Evolutionary conservation across 2,888 invertebrate genomes (phyloP).

Genomic region (Linnaemya tessellans): DNA sequence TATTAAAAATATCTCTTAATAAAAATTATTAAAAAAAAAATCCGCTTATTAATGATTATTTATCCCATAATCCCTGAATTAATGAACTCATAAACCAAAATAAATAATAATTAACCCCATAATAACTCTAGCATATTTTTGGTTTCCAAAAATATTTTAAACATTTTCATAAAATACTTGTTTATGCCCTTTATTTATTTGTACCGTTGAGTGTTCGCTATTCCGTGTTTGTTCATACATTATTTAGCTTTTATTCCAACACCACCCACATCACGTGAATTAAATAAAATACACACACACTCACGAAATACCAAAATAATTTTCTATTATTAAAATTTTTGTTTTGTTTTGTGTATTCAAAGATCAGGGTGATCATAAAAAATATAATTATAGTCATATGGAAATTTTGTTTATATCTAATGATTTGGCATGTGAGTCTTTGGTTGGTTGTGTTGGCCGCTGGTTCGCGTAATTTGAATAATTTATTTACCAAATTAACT

Average conservation of each 20-base stretch:
- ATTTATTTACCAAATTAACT: constrained; percentile 30
- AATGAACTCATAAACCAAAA: constrained; percentile 5
- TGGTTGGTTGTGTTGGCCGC: background rate
- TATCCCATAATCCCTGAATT: background rate
- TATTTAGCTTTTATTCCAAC: constrained; percentile 14
- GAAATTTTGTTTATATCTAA: constrained; percentile 37
- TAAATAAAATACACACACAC: constrained; percentile 4
- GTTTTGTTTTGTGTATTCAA: constrained; percentile 33
- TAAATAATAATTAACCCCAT: constrained; percentile 6
- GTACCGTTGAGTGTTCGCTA: background rate
- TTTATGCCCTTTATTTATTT: background rate
- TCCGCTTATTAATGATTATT: background rate
- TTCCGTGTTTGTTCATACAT: background rate
- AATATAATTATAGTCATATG: constrained; percentile 41
- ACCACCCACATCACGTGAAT: constrained; percentile 60
- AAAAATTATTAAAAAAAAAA: background rate
- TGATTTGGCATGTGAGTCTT: constrained; percentile 1
- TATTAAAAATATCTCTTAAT: background rate
- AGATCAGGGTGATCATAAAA: constrained; percentile 69
- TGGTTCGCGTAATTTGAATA: constrained; percentile 21
- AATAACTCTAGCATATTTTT: background rate
- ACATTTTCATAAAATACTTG: background rate
- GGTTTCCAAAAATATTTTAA: background rate
- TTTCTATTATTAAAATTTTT: constrained; percentile 31
- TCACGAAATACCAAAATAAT: constrained; percentile 22